Evolutionary conservation across 2,113 vertebrate genomes (phyloP), one percentile per base, ranked within the genome.

Genomic region (Salvator merianae): DNA sequence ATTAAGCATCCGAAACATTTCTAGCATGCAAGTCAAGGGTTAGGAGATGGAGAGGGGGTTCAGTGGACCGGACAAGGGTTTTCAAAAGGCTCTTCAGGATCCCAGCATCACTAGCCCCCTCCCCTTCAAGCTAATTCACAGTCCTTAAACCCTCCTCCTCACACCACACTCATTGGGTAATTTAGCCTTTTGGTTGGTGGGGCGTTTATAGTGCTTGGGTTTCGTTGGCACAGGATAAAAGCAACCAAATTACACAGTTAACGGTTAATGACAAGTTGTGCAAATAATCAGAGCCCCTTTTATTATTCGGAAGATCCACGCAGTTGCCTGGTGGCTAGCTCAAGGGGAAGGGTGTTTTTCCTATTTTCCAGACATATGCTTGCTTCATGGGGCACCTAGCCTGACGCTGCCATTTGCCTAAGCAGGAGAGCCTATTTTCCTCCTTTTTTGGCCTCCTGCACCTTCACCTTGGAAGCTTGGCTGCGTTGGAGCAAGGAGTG

Each of bases 191-290:
- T 4, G 20, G 55, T 16, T 13, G 55, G 18, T 16, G 20, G 55
- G 55, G 55, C 14, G 86, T 94, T 92, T 65, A 0, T 87, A 84
- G 84, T 90, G 92, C 73, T 50, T 80, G 77, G 86, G 78, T 84
- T 81, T 89, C 84, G 62, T 65, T 94, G 94, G 94, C 90, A 66
- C n/a, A 10, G 62, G 93, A 93, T 93, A 77, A 94, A 93, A 96
- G 93, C 76, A 32, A 24, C 53, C 89, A 90, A 93, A 83, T 89
- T 87, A 85, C 88, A 87, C 90, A 93, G 94, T 94, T 89, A 59
- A 36, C 90, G 75, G 83, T 90, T 89, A 91, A 4, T 94, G 93
- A 90, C 82, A 90, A 92, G 82, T 87, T 90, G 87, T 90, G 91
- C 90, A 92, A 93, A 94, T 94, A 94, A 91, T 78, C 90, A 91